Conservation (phyloP, 2,797 vertebrate genomes). For the Cephalopachus bancanus region DNA sequence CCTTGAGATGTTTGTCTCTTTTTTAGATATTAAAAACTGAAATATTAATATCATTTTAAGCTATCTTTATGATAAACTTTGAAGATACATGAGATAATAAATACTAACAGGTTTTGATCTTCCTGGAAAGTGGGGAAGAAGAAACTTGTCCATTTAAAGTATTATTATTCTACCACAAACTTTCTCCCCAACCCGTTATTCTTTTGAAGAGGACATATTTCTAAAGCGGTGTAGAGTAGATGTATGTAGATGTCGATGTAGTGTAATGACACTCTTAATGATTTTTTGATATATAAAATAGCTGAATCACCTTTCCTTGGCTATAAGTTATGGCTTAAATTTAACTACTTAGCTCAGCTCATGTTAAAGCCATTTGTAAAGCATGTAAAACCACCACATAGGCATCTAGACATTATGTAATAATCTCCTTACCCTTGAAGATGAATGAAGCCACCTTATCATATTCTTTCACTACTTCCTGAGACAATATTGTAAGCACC, state of each 20-base stretch:
- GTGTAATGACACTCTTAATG: constrained; percentile 20
- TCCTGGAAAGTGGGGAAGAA: not conserved
- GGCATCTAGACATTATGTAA: not conserved
- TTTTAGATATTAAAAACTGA: constrained; percentile 42
- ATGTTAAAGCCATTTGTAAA: not conserved
- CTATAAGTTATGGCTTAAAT: constrained; percentile 60
- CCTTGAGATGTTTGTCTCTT: constrained; percentile 36
- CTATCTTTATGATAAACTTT: not conserved
- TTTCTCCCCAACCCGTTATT: fast-evolving
- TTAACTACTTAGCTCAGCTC: constrained; percentile 66
- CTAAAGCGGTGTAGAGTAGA: constrained; percentile 48
- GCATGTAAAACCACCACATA: not conserved
- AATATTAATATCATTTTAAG: constrained; percentile 36
- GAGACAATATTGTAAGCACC: constrained; percentile 12
- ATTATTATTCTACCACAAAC: not conserved
- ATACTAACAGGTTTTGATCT: constrained; percentile 1
- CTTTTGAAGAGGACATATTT: constrained; percentile 70
- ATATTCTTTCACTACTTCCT: not conserved
- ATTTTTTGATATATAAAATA: constrained; percentile 48
- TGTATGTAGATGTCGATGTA: too few relatives aligned
- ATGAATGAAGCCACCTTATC: not conserved
- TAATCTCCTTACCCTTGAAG: not conserved
- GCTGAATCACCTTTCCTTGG: not conserved
- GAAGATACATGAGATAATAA: not conserved
- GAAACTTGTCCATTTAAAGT: not conserved